A percentile compares a stretch with the other conserved stretches of the same genome.
Evolutionary conservation across 2,797 vertebrate genomes (phyloP).

Genomic region (Darevskia nairensis): DNA sequence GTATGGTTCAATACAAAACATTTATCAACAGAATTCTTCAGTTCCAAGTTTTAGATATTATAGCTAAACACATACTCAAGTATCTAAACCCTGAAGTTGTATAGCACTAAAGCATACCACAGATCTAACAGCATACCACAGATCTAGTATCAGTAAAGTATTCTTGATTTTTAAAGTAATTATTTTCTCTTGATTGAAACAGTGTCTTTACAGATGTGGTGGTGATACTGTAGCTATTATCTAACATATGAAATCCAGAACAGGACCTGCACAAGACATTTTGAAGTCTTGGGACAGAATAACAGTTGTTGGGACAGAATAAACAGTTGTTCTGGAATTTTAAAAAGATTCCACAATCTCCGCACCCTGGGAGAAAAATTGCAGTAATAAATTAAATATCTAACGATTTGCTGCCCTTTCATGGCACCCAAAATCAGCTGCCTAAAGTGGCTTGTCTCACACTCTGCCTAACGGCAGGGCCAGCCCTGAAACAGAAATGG

Average conservation of each 20-base stretch:
- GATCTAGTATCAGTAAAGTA: neutral
- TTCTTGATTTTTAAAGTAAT: constrained; percentile 6
- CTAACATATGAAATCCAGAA: neutral
- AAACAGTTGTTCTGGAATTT: too few relatives aligned
- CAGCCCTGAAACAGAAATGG: constrained; percentile 6
- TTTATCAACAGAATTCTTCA: constrained; percentile 45
- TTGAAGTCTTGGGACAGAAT: too few relatives aligned
- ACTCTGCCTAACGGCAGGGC: too few relatives aligned
- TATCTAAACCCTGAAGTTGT: neutral
- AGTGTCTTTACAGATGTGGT: neutral
- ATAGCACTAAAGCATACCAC: neutral
- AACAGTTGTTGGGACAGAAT: too few relatives aligned
- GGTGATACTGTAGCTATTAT: neutral
- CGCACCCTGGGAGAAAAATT: too few relatives aligned
- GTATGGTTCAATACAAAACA: constrained; percentile 39
- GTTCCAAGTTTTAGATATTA: constrained; percentile 2
- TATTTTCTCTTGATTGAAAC: constrained; percentile 18
- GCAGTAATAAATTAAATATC: too few relatives aligned
- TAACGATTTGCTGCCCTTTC: too few relatives aligned
- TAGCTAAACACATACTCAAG: neutral
- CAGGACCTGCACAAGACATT: too few relatives aligned
- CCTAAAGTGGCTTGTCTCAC: too few relatives aligned
- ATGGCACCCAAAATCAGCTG: too few relatives aligned
- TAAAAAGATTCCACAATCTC: too few relatives aligned
- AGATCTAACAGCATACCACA: neutral